Percentiles rank a stretch among this genome's conserved stretches.
Conservation (phyloP, 2,888 invertebrate species). For the Ormyrus nitidulus region DNA sequence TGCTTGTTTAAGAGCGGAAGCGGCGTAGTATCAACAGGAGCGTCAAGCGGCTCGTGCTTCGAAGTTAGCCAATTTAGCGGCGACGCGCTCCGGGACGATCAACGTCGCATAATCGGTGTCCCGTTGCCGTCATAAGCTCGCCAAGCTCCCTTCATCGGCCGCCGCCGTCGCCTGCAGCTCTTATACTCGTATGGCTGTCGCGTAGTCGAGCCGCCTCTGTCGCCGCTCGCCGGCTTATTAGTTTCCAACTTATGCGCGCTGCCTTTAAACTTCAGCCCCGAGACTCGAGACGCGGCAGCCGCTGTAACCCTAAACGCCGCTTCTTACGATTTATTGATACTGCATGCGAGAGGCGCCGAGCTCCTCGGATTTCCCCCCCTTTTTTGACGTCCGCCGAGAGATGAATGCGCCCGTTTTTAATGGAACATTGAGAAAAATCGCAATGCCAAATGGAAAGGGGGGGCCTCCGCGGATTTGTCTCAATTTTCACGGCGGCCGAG, state of each 20-base stretch:
- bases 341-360: slow-evolving; percentile 43
- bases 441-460: neutral
- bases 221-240: slow-evolving; percentile 66
- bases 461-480: slow-evolving; percentile 40
- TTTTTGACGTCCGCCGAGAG: neutral
- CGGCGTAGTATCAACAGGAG: neutral
- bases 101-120: slow-evolving; percentile 70
- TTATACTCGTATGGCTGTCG: slow-evolving; percentile 51
- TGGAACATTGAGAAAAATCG: slow-evolving; percentile 33
- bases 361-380: slow-evolving; percentile 14
- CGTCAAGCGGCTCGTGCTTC: slow-evolving; percentile 58
- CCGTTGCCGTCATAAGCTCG: slow-evolving; percentile 63
- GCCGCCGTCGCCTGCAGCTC: slow-evolving; percentile 49
- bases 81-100: slow-evolving; percentile 66
- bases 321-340: slow-evolving; percentile 54
- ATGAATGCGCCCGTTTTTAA: neutral
- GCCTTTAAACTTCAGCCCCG: slow-evolving; percentile 61
- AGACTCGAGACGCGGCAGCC: slow-evolving; percentile 39
- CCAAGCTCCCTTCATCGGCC: slow-evolving; percentile 60
- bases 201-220: slow-evolving; percentile 53
- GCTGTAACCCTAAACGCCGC: slow-evolving; percentile 47
- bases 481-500: slow-evolving; percentile 47
- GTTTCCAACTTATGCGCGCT: slow-evolving; percentile 70
- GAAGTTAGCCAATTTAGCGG: slow-evolving; percentile 70
- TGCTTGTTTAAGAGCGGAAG: too few species aligned